Percentiles rank a stretch among this genome's conserved stretches.
Conservation (phyloP, 2,888 invertebrate species). For the Chaitophorus viminalis region DNA sequence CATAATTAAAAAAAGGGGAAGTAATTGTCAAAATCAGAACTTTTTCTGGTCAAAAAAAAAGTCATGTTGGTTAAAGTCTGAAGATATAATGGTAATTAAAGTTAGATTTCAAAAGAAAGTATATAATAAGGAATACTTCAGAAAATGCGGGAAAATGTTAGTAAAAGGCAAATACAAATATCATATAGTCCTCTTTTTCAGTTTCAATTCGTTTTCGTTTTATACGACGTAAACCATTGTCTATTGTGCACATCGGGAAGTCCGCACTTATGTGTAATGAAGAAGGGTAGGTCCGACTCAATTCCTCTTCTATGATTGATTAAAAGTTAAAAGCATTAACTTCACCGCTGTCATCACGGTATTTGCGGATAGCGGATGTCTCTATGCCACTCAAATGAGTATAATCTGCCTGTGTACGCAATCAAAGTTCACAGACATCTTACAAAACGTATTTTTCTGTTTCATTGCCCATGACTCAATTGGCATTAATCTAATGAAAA, state of each 20-base stretch:
- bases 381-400: conserved; percentile 39
- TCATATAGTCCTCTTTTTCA: conserved; percentile 8
- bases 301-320: conserved; percentile 57
- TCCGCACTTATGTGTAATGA: conserved; percentile 17
- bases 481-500: conserved; percentile 33
- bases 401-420: conserved; percentile 12
- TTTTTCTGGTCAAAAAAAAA: too few species aligned
- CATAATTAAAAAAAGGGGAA: too few species aligned
- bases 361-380: conserved; percentile 34
- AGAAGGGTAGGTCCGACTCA: conserved; percentile 10
- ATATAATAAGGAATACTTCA: background rate
- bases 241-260: conserved; percentile 32
- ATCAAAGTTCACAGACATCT: conserved; percentile 30
- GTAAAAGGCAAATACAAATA: conserved; percentile 25
- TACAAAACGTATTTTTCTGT: conserved; percentile 23
- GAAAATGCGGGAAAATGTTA: background rate
- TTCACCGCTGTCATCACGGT: conserved; percentile 7
- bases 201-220: conserved; percentile 19
- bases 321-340: conserved; percentile 60
- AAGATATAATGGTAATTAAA: background rate
- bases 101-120: background rate
- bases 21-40: too few species aligned
- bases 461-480: background rate
- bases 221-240: conserved; percentile 15
- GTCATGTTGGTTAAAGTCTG: too few species aligned